Evolutionary conservation across 1,140 invertebrate species (phyloP), one percentile per base, ranked within the genome.

Genomic region (Prorops nasuta): DNA sequence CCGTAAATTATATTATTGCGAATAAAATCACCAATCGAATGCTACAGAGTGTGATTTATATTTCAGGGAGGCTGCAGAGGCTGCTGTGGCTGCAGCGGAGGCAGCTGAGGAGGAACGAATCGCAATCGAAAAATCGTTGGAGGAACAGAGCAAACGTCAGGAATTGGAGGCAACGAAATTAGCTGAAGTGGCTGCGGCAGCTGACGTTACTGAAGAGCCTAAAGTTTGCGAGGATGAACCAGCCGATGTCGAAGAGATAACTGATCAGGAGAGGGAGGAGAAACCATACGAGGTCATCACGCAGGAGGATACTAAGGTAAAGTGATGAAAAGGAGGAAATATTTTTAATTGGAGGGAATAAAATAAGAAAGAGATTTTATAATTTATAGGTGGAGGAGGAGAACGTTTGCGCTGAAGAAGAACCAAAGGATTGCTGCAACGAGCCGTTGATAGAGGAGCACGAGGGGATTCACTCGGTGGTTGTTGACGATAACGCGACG

Each of bases 231-330:
- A 32, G 1, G 51, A 56, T n/a, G 60, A 68, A 34, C 56, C 44
- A 15, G 3, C 9, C 10, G 28, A 48, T 31, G 45, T 36, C 3
- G 24, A 10, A 4, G 58, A 67, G n/a, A 4, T 60, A 2, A 59
- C 60, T 3, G 63, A 64, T 34, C 72, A 67, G 7, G 72, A 77
- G 16, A 58, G 20, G 14, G 75, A 76, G 32, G 72, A 72, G 36
- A 61, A 63, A 20, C 66, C 66, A 0, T 70, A 64, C 9, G 63
- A 65, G 28, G 42, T 64, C 10, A 50, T 54, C 28, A 56, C 64
- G 32, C 71, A 74, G 16, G 72, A 71, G 14, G 64, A 73, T 9
- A 63, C 68, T 3, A 58, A 62, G 50, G 71, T 74, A 54, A 57
- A 31, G 44, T 10, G 24, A 32, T 2, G 37, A 28, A 17, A 28